Evolutionary conservation across 2,888 invertebrate species (phyloP), one percentile per base, ranked within the genome.

Genomic region (Papilio elwesi): DNA sequence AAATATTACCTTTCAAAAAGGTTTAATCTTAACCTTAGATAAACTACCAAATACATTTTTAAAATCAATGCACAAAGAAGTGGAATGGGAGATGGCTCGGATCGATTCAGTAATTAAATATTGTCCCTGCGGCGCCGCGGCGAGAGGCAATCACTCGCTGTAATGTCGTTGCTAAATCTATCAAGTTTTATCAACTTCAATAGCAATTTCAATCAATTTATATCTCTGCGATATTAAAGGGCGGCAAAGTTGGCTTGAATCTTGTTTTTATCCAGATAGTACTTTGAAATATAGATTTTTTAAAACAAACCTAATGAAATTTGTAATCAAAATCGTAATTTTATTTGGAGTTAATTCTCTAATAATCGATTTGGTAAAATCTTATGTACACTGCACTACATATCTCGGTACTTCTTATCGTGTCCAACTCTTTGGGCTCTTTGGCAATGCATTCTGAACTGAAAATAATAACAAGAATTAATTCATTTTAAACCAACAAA

Each of bases 61-160:
- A 38, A 38, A 59, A 38, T 38, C 6, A 43, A 59, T 6, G 9
- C n/a, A 59, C 0, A n/a, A 59, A 43, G 38, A 59, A 59, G 36
- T 43, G n/a, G n/a, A 3, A 36, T 57, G 36, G 15, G 43, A 43
- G 43, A 43, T 43, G 5, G n/a, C 59, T 59, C 1, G 13, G n/a
- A 59, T 59, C n/a, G 59, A 59, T 43, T 15, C 38, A 59, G n/a
- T 59, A 59, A 59, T 59, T 43, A 59, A 59, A 59, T 59, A 59
- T 59, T 59, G 59, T 43, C n/a, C 59, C 43, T n/a, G 6, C 43
- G 43, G 59, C 59, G 59, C 43, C n/a, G 51, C 59, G 59, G 59
- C 59, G 38, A 59, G 43, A 8, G 38, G 59, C 59, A 59, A 59
- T 59, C 59, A 59, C 8, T 59, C 43, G 38, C 38, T 59, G 43